A percentile compares a stretch with the other conserved stretches of the same genome.
Conservation (phyloP, 2,888 invertebrate genomes). For the Acrobasis repandana region DNA sequence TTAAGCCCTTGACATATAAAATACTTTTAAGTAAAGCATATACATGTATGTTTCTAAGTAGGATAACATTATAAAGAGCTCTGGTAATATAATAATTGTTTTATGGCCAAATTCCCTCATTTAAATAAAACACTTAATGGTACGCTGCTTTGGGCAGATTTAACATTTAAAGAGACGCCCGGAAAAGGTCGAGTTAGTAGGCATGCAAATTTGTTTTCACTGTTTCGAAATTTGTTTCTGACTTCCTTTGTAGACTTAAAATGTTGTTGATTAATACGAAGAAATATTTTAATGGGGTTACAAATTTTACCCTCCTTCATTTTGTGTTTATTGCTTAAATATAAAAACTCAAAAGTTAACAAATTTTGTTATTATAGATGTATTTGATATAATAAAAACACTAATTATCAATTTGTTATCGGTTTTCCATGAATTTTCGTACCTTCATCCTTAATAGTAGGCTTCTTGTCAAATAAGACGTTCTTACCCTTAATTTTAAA, state of each 20-base stretch:
- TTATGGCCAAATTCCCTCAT: neutral
- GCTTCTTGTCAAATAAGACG: no score
- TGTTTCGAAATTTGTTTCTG: neutral
- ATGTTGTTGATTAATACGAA: neutral
- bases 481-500: no score
- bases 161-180: conserved; percentile 6
- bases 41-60: neutral
- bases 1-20: neutral
- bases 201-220: conserved; percentile 6
- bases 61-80: neutral
- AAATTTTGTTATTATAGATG: no score
- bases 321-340: no score
- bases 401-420: no score
- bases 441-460: no score
- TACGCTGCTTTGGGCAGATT: conserved; percentile 3
- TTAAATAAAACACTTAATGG: conserved; percentile 7
- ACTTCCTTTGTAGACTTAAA: neutral
- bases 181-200: neutral
- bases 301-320: no score
- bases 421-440: no score
- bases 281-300: neutral
- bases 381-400: no score
- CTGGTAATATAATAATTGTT: conserved; percentile 10
- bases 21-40: neutral
- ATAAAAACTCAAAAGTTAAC: no score